Evolutionary conservation across 2,888 invertebrate genomes (phyloP), one percentile per base, ranked within the genome.

Genomic region (Poecilus cupreus): DNA sequence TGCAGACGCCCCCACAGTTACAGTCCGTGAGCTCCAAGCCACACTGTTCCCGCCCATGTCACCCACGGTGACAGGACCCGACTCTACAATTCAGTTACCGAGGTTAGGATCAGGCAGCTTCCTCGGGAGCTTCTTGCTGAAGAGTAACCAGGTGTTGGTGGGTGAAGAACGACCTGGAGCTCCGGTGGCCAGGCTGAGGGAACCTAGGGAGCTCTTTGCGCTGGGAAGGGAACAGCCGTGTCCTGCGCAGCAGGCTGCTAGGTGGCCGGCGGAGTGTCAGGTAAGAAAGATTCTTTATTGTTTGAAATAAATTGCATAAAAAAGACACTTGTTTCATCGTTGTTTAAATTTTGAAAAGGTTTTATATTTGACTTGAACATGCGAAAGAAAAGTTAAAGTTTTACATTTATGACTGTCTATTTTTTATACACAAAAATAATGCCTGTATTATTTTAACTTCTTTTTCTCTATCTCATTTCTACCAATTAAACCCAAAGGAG

Each of bases 211-310:
- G 87, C 90, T 94, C 82, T 95, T 94, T 88, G 83, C 86, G 3
- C 83, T 86, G 20, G 85, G 84, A 32, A 86, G 86, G 70, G 88
- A 88, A 39, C 84, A 84, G 20, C 85, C 85, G 80, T 87, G 88
- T 80, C 92, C 94, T 76, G 93, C 94, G 86, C 96, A 96, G 90
- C 94, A 95, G 85, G 93, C 96, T 82, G 93, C 96, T 81, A 91
- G 96, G 88, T 96, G 96, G 96, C 96, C 96, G 18, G 94, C 95
- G 57, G 96, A 96, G 91, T 96, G 96, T 89, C 96, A 96, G 92
- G 96, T 96, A 88, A 2, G 46, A 46, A 54, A 5, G 16, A 54
- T 13, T 54, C 10, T 20, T 20, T 13, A 6, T 26, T 26, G 3
- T 5, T 5, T 3, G 3, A 26, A 3, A 26, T 5, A 26, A n/a